Base-by-base conservation (phyloP, 35 echinoderm and acorn worm species). In the Eucidaris tribuloides region DNA sequence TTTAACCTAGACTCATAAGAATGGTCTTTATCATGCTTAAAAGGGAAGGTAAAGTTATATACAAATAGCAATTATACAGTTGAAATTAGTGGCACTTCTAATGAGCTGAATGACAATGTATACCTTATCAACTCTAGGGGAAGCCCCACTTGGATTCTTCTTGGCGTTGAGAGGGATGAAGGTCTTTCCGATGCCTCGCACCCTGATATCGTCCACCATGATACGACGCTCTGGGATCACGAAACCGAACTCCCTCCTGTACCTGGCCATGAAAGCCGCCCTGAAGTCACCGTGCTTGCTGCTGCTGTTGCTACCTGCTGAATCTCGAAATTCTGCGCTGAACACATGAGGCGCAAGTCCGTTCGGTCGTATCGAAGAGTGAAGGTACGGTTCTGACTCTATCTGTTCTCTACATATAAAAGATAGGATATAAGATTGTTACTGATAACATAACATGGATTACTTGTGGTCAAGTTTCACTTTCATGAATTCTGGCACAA, bases 201-300 rank as follows among this genome's bases (percentile, higher is more conserved):
- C 96, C 29, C 96, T 65, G 70, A 99, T 99, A 48, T 99, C 91
- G 58, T 99, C 96, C 14, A 99, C 78, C 25, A 89, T 83, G 79
- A 99, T 93, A 1, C 66, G 54, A 32, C 96, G 49, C 5, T 84
- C 96, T 18, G 90, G 83, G 35, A 99, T 99, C 25, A 87, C 92
- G 41, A 99, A 99, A 23, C 96, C 96, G 88, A 99, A 99, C 81
- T 99, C 96, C 52, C 96, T 85, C 61, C 89, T 84, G 59, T 93
- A 93, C 96, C 87, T 93, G 27, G 84, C 38, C 2, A 58, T 99
- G 56, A 99, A 99, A 23, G 96, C 91, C 36, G 64, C 66, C 38
- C 86, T 41, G 79, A 97, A 99, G 61, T 99, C 85, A 25, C 96
- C 96, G 90, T 93, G 83, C 11, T 40, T 20, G 24, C 39, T 57